Base-by-base conservation (phyloP, 2,888 invertebrate genomes). In the Drosophila buzzatii region DNA sequence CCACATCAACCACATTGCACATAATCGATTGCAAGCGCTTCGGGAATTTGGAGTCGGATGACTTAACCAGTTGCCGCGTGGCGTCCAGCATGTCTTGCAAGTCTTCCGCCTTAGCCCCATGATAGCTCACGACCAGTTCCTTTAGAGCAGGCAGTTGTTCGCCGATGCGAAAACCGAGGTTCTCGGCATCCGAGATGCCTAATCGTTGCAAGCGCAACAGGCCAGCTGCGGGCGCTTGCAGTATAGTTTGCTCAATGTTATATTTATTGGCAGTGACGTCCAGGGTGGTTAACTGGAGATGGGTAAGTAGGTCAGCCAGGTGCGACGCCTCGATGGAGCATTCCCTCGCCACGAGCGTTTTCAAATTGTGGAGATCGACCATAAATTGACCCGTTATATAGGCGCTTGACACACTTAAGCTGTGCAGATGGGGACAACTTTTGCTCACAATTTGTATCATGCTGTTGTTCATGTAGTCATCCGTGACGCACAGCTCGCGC, bases 1-100 rank as follows among this genome's bases (percentile, higher is more conserved):
- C 87, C 20, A 85, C 79, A 39, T 89, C 82, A 9, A 84, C 83
- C 12, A 82, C 83, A 63, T 86, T 86, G 71, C 84, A 83, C 49
- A 81, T 27, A 8, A 85, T 84, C 18, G 71, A 57, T 23, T 86
- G 79, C 55, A 85, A 51, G 7, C 85, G 89, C 20, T 81, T 72
- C 0, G 79, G 68, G 57, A 79, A 85, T 31, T 68, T 75, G 0
- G 68, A 35, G 5, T 33, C 41, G 0, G 78, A 20, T 0, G 39
- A 39, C 12, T 67, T 51, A 1, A 78, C 76, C 7, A 78, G 52
- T 8, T 61, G 51, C 0, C 84, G 70, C 2, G 89, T 81, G 2
- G 53, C 44, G 5, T 73, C 73, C 4, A 89, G 23, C 87, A 86
- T 89, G 3, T 55, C 51, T 7, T 37, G 42, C 14, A 84, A 58